phyloP scores from a whole-genome alignment of 2,797 vertebrate genomes.

The Sebastes hubbsi region DNA sequence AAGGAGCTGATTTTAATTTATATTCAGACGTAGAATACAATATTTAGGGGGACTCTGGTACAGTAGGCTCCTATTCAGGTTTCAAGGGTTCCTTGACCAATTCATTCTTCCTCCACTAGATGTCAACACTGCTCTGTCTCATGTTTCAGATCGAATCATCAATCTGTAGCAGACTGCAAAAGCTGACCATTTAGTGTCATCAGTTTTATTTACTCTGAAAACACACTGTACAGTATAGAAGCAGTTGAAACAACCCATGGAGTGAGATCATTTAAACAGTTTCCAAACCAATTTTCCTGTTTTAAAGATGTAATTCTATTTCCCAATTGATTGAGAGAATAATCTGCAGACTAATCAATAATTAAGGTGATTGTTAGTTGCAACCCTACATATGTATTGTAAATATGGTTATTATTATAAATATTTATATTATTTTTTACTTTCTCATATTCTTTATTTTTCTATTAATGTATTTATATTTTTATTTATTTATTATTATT shows the following conservation, averaged over 20 bases:
- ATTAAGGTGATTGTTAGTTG: no score
- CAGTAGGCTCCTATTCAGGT: not conserved
- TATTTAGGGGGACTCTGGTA: not conserved
- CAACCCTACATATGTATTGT: no score
- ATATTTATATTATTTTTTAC: no score
- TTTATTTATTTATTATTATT: no score
- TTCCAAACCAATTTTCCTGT: not conserved
- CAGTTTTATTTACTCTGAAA: not conserved
- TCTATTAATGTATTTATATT: no score
- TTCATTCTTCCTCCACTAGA: conserved; percentile 55
- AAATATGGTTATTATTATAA: not conserved
- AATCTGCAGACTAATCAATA: no score
- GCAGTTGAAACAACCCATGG: not conserved
- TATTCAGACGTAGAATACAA: not conserved
- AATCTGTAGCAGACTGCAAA: not conserved
- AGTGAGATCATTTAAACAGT: not conserved
- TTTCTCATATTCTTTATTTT: no score
- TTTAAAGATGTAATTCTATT: not conserved
- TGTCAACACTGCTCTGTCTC: conserved; percentile 40
- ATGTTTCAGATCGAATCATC: not conserved
- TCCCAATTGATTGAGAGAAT: no score
- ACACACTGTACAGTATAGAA: not conserved
- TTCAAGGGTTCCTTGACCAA: not conserved
- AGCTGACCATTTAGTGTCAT: not conserved
- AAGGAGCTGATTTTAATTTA: not conserved